Conservation (phyloP, 2,888 invertebrate species). For the Frankliniella intonsa region DNA sequence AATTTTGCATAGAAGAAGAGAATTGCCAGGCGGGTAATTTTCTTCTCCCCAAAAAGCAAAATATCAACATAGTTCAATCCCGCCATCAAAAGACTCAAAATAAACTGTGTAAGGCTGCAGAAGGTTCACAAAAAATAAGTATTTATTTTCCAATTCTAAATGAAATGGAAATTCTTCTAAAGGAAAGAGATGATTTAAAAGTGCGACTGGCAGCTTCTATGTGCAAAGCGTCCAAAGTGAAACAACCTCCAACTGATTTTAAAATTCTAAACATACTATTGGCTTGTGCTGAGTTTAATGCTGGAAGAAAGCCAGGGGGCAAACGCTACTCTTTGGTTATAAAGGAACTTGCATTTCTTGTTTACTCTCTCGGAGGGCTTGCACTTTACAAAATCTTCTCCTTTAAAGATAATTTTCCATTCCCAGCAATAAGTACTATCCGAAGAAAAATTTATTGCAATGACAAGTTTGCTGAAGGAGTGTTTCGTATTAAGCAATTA, state of each 20-base stretch:
- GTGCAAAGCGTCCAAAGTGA: neutral
- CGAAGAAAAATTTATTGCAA: neutral
- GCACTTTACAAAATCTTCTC: neutral
- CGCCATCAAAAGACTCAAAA: neutral
- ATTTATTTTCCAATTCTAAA: neutral
- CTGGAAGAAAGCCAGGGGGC: neutral
- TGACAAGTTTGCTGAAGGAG: neutral
- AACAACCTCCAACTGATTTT: neutral
- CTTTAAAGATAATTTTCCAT: neutral
- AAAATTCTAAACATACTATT: neutral
- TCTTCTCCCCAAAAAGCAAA: neutral
- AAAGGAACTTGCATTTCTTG: neutral
- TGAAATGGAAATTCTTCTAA: neutral
- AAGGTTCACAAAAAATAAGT: neutral
- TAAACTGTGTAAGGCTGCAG: neutral
- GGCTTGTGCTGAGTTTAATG: neutral
- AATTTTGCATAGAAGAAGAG: neutral
- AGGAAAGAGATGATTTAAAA: neutral
- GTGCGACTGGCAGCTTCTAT: neutral
- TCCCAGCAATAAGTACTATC: neutral
- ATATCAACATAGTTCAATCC: neutral
- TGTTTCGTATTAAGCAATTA: neutral
- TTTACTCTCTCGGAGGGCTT: neutral
- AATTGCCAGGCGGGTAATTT: neutral
- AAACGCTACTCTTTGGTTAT: neutral